Conservation (phyloP, 37 sponge, comb jelly and placozoan species). For the Ianthella basta region DNA sequence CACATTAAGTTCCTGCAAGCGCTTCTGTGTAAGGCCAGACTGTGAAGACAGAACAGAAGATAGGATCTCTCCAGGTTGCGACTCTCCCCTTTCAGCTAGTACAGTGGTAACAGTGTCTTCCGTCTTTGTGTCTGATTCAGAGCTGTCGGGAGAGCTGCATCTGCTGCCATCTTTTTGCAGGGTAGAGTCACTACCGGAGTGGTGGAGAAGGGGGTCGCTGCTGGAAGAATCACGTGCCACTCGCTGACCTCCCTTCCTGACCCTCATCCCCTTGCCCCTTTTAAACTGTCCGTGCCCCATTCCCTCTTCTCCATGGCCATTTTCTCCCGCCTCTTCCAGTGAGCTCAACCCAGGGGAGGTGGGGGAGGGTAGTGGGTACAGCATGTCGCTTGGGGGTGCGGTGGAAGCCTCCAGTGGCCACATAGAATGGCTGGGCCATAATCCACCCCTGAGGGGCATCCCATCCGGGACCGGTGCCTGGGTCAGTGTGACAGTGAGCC, state of each 20-base stretch:
- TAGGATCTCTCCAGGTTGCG: no score
- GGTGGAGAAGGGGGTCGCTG: no score
- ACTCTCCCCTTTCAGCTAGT: no score
- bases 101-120: neutral
- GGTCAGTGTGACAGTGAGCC: constrained; percentile 1
- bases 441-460: neutral
- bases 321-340: no score
- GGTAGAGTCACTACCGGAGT: no score
- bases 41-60: no score
- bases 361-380: no score
- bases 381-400: no score
- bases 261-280: neutral
- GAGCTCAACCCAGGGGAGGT: no score
- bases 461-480: neutral
- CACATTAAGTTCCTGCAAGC: no score
- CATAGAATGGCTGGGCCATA: neutral
- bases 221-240: neutral
- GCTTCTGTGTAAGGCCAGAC: no score
- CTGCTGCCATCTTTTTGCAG: neutral
- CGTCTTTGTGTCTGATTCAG: neutral
- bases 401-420: no score
- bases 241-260: neutral
- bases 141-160: neutral
- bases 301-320: neutral
- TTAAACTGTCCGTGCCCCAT: neutral